Base-by-base conservation (phyloP, 2,113 vertebrate species). In the Poicephalus gulielmi region DNA sequence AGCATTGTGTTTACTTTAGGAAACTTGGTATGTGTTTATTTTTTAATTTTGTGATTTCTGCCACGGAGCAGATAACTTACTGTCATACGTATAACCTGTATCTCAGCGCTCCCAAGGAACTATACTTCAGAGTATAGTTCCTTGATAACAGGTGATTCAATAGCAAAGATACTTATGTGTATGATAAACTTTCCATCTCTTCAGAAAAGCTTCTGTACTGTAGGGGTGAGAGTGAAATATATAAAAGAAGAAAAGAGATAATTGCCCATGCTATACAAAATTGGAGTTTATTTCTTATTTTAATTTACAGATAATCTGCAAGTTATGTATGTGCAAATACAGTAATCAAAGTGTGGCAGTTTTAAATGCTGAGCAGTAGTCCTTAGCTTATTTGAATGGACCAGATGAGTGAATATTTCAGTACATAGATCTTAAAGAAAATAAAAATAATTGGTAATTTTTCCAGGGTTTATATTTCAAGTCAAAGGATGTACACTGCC, bases 1-100 rank as follows among this genome's bases (percentile, higher is more conserved):
- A 66, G 76, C 62, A 76, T 64, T 95, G 88, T 93, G 83, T 84
- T 96, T 88, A 20, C 66, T 83, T 60, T 44, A 81, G 80, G 47
- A 68, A 63, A 92, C 63, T 96, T 80, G 87, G 46, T 59, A 7
- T 37, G 49, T 83, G 68, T 53, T 88, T 64, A 4, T 33, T 84
- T 91, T 57, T 79, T 68, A 30, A 23, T 63, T 69, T 5, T 83
- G 44, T 74, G 67, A 28, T 80, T 79, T 76, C 39, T 83, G 76
- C 30, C 8, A 2, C 24, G 41, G 43, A 52, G 44, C 52, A 37
- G 37, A 4, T 35, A 33, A 23, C 15, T 71, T 50, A 3, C 53
- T 63, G n/a, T 50, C 68, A 81, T 30, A 59, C 88, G 63, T 49
- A 77, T 63, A 78, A 84, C 86, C 88, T 94, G 91, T 68, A 59